Evolutionary conservation across 1,140 invertebrate species (phyloP).

Genomic region (Liolophura sinensis): DNA sequence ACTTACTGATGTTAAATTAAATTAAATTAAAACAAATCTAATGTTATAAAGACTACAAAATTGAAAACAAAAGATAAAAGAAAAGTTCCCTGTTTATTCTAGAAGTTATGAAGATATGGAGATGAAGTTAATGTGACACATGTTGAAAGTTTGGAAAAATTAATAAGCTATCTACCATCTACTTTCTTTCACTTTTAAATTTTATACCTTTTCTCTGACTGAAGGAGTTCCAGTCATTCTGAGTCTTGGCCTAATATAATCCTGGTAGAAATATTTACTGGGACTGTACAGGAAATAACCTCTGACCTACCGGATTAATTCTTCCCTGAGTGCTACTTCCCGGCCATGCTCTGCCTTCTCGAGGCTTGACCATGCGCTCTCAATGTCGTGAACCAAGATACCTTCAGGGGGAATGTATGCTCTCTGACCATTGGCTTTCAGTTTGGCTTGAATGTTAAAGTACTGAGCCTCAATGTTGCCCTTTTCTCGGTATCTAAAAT

Average conservation of each 20-base stretch:
- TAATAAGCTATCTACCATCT: no score
- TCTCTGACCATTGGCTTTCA: slow-evolving; percentile 91
- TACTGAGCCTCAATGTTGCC: slow-evolving; percentile 96
- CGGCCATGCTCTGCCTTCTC: slow-evolving; percentile 94
- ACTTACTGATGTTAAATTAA: no score
- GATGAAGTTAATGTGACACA: no score
- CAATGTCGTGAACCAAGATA: slow-evolving; percentile 80
- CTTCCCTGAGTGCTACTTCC: slow-evolving; percentile 89
- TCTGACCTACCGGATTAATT: slow-evolving; percentile 71
- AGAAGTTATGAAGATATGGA: no score
- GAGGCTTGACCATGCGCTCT: slow-evolving; percentile 87
- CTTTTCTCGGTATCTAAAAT: slow-evolving; percentile 84
- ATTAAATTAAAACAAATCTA: no score
- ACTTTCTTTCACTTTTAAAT: no score
- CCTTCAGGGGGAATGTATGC: slow-evolving; percentile 89
- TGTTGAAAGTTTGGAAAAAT: no score
- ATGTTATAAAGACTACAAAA: no score
- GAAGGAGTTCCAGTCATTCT: not conserved
- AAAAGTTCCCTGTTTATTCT: no score
- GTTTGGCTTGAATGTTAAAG: slow-evolving; percentile 94
- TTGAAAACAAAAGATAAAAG: no score
- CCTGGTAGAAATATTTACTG: not conserved
- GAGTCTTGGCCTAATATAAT: not conserved
- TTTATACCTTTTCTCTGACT: no score
- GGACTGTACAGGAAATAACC: not conserved